Percentiles rank a stretch among this genome's conserved stretches.
Evolutionary conservation across 2,888 invertebrate genomes (phyloP).

Genomic region (Phymatocera aterrima): DNA sequence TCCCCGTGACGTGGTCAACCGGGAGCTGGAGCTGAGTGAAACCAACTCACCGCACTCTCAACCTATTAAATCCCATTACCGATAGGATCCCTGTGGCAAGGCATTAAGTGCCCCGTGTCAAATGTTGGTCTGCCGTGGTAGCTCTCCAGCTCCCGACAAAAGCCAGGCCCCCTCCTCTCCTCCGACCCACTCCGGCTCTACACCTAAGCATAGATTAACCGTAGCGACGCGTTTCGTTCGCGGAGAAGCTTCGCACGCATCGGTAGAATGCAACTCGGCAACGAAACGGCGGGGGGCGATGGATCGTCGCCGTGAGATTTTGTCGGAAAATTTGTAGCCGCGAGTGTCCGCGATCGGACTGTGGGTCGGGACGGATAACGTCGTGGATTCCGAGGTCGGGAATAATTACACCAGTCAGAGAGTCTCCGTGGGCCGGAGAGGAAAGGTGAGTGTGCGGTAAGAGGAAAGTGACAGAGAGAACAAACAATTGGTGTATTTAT

Average conservation of each 20-base stretch:
- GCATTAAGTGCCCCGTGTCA: conserved; percentile 20
- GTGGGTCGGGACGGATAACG: not conserved
- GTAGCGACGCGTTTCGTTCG: not conserved
- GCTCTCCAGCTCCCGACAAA: conserved; percentile 12
- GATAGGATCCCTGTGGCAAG: conserved; percentile 30
- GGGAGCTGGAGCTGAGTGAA: not conserved
- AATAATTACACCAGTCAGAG: not conserved
- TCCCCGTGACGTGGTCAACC: conserved; percentile 23
- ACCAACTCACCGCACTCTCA: conserved; percentile 17
- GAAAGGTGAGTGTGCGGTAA: conserved; percentile 56
- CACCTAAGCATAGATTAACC: conserved; percentile 12
- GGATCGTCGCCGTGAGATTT: not conserved
- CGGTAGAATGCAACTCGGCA: not conserved
- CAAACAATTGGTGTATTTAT: conserved; percentile 21
- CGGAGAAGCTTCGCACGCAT: too few species aligned
- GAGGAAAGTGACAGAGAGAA: not conserved
- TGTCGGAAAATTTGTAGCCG: not conserved
- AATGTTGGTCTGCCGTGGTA: conserved; percentile 11
- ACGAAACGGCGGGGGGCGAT: not conserved
- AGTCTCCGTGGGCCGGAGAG: not conserved
- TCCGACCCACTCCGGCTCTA: too few species aligned
- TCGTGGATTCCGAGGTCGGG: not conserved
- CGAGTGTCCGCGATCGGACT: not conserved
- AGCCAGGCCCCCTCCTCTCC: conserved; percentile 29
- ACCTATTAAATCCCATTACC: conserved; percentile 44